Evolutionary conservation across 2,888 invertebrate genomes (phyloP).

Genomic region (Carabus problematicus): DNA sequence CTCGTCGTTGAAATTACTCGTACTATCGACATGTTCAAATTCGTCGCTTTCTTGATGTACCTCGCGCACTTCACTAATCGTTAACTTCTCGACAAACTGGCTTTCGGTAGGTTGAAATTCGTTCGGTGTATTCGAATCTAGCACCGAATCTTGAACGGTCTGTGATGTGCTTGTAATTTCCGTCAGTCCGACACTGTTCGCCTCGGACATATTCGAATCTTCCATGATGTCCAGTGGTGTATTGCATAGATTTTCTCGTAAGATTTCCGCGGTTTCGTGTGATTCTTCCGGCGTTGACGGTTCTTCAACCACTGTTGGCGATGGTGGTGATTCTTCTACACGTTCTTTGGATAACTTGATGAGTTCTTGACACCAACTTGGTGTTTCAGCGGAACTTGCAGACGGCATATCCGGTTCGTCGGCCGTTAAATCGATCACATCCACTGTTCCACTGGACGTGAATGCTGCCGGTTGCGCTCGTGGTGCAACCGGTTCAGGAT

Average conservation of each 20-base stretch:
- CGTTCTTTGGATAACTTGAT: slow-evolving; percentile 20
- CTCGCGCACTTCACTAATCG: background rate
- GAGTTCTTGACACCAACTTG: slow-evolving; percentile 29
- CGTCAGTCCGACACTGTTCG: slow-evolving; percentile 20
- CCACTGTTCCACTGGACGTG: slow-evolving; percentile 9
- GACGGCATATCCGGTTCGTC: slow-evolving; percentile 26
- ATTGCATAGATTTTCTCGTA: background rate
- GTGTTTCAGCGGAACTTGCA: slow-evolving; percentile 12
- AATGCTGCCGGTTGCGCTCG: background rate
- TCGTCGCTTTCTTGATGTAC: background rate
- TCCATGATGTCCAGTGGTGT: slow-evolving; percentile 4
- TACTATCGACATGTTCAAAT: slow-evolving; percentile 30
- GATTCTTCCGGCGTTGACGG: background rate
- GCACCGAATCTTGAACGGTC: slow-evolving; percentile 11
- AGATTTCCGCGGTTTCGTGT: no score
- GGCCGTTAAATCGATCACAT: slow-evolving; percentile 28
- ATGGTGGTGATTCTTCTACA: slow-evolving; percentile 1
- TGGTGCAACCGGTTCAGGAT: slow-evolving; percentile 8
- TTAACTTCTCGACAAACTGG: background rate
- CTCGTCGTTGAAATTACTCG: slow-evolving; percentile 33
- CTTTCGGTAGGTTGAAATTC: background rate
- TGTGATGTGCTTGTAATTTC: slow-evolving; percentile 38
- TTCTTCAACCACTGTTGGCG: background rate
- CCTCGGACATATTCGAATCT: slow-evolving; percentile 15
- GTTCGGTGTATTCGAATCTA: no score